Base-by-base conservation (phyloP, 1,140 invertebrate species). In the Maconellicoccus hirsutus region DNA sequence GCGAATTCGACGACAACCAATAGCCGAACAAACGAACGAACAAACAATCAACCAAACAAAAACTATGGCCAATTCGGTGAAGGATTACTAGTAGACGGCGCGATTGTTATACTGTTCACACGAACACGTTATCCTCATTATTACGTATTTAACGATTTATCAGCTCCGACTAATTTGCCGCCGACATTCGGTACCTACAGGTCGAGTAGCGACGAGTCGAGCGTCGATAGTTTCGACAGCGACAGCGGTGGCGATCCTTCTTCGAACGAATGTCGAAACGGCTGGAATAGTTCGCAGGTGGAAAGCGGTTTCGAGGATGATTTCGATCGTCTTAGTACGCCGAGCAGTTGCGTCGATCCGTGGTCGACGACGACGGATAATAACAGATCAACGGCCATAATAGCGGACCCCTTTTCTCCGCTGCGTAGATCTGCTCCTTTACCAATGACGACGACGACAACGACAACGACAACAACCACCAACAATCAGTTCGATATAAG, bases 271-370 rank as follows among this genome's bases (percentile, higher is more conserved):
- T 7, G 39, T 70, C 19, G 27, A 69, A 25, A 69, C 39, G 70
- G 29, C 12, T 72, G 73, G 69, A 72, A 70, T 25, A 27, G 59
- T 70, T 88, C 86, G n/a, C 85, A 87, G 76, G 84, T 85, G 69
- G 87, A 89, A 77, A 89, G 87, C 80, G 87, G 85, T 25, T 89
- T 89, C 75, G 87, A 89, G 77, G 87, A 90, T 79, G 87, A 90
- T 76, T 89, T 88, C 77, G 86, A 87, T 75, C 82, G 86, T 21
- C 84, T 80, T 72, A 59, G n/a, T 72, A 19, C 73, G 73, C 75
- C 77, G 25, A 73, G 73, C 26, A 72, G 74, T 14, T 75, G 74
- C 33, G n/a, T n/a, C 21, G 76, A 69, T 25, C 74, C 61, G 70
- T 75, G 33, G 63, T 69, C 66, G 3, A n/a, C n/a, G n/a, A n/a